Evolutionary conservation across 2,797 vertebrate genomes (phyloP).

Genomic region (Aselliscus stoliczkanus): DNA sequence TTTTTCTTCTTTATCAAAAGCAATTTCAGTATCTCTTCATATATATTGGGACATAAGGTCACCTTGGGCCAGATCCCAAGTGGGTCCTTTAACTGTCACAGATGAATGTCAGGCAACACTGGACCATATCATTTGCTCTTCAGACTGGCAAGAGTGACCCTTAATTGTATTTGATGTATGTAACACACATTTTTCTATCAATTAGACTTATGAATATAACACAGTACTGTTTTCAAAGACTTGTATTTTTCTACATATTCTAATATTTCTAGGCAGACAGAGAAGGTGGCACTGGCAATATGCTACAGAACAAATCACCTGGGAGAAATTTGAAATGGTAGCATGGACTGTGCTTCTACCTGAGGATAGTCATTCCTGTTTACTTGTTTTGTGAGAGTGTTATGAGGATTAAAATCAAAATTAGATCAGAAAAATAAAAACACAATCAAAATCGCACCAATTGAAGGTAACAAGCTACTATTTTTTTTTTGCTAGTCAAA

Average conservation of each 20-base stretch:
- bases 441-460: background rate
- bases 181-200: background rate
- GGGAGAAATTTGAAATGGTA: background rate
- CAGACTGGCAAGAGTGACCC: background rate
- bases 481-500: slow-evolving; percentile 8
- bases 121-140: background rate
- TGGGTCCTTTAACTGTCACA: background rate
- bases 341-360: background rate
- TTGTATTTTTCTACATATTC: background rate
- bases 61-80: background rate
- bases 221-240: background rate
- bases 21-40: background rate
- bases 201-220: background rate
- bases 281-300: background rate
- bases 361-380: background rate
- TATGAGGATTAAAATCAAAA: slow-evolving; percentile 18
- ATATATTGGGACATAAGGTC: background rate
- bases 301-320: background rate
- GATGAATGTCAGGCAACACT: background rate
- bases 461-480: background rate
- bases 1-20: background rate
- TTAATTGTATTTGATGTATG: background rate
- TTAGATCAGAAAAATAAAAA: background rate
- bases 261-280: background rate
- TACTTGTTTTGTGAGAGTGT: background rate